phyloP scores from a whole-genome alignment of 2,113 vertebrate genomes.

The Pseudonaja textilis region DNA sequence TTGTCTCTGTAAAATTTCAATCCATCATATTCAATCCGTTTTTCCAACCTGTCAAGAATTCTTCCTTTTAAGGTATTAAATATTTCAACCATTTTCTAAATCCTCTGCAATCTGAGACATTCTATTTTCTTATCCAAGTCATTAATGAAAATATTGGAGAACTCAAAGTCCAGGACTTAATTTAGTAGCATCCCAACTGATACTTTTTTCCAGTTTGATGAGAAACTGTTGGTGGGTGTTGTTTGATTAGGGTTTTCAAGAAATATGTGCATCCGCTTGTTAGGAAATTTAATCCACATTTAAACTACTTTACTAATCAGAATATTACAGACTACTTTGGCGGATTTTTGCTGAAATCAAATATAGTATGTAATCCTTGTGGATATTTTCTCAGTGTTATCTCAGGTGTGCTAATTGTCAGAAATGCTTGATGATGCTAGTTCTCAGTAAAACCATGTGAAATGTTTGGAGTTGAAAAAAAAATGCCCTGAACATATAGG shows the following conservation, averaged over 20 bases:
- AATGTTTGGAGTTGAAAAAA: conserved; percentile 28
- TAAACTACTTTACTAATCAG: background rate
- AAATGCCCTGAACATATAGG: background rate
- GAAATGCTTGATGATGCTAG: background rate
- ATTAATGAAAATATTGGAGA: background rate
- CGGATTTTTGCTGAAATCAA: background rate
- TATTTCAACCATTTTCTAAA: background rate
- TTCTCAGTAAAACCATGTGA: background rate
- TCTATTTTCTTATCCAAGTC: background rate
- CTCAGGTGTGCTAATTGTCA: background rate
- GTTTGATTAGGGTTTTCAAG: background rate
- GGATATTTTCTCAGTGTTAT: background rate
- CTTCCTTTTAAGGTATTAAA: background rate
- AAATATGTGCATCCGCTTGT: background rate
- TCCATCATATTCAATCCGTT: background rate
- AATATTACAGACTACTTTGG: background rate
- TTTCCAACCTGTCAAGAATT: background rate
- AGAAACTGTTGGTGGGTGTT: background rate
- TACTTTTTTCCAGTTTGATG: background rate
- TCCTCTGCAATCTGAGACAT: background rate
- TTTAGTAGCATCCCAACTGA: background rate
- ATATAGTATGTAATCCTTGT: background rate
- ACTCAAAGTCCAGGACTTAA: background rate
- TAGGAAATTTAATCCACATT: background rate
- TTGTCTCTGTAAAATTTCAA: background rate